A percentile compares a stretch with the other conserved stretches of the same genome.
phyloP scores from a whole-genome alignment of 2,113 vertebrate species.

The Phoenicopterus ruber region DNA sequence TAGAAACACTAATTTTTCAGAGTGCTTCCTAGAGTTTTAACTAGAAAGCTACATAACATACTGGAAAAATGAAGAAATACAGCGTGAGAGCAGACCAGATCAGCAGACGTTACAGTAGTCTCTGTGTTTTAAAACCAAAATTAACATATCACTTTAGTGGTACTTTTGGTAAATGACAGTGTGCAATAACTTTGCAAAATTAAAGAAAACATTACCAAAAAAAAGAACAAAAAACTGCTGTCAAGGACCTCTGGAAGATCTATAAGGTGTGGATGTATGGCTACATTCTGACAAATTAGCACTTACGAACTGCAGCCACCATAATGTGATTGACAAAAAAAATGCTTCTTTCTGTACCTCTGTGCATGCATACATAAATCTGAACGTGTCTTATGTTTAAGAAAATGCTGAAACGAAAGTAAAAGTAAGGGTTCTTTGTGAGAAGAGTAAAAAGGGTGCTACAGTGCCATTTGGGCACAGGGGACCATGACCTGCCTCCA shows the following conservation, averaged over 20 bases:
- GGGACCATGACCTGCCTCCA: not conserved
- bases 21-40: not conserved
- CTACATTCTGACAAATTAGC: not conserved
- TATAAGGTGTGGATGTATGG: not conserved
- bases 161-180: not conserved
- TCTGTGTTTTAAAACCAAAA: not conserved
- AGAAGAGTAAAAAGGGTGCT: not conserved
- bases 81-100: not conserved
- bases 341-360: not conserved
- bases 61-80: not conserved
- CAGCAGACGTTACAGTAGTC: not conserved
- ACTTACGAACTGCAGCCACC: not conserved
- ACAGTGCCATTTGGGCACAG: not conserved
- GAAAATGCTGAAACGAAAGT: not conserved
- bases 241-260: not conserved
- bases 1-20: not conserved
- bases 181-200: not conserved
- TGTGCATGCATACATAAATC: rapidly evolving
- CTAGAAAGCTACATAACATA: not conserved
- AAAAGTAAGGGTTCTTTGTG: not conserved
- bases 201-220: not conserved
- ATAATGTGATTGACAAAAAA: not conserved
- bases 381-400: not conserved
- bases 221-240: not conserved
- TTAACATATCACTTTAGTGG: not conserved